phyloP scores from a whole-genome alignment of 2,888 invertebrate species.

The Spodoptera picta region DNA sequence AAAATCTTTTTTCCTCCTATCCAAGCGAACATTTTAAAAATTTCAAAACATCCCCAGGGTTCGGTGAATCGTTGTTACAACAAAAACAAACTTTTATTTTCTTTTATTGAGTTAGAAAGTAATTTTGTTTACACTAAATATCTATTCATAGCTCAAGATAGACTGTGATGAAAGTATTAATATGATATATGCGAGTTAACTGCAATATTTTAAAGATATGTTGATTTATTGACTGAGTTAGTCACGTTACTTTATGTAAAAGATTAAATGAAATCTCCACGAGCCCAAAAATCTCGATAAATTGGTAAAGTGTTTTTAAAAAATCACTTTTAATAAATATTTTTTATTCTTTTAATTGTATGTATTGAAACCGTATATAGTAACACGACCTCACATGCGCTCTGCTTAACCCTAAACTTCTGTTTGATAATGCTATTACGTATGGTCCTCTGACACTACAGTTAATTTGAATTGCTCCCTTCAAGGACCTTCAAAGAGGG shows the following conservation, averaged over 20 bases:
- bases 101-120: constrained; percentile 43
- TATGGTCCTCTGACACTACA: constrained; percentile 28
- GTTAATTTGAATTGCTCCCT: constrained; percentile 36
- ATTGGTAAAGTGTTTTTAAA: no score
- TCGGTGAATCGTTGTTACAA: constrained; percentile 60
- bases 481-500: constrained; percentile 24
- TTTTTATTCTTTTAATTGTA: not conserved
- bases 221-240: no score
- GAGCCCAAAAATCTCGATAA: no score
- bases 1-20: constrained; percentile 72
- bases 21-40: constrained; percentile 68
- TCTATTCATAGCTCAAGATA: constrained; percentile 24
- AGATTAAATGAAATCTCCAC: no score
- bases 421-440: constrained; percentile 37
- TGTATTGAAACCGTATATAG: not conserved
- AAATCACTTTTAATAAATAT: no score
- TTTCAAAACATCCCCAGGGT: constrained; percentile 74
- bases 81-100: constrained; percentile 62
- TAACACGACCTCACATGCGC: not conserved
- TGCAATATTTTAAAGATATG: no score
- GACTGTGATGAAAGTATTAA: constrained; percentile 8
- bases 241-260: no score
- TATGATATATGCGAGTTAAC: no score
- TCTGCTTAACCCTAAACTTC: constrained; percentile 16
- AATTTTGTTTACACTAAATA: constrained; percentile 45